Percentiles rank a stretch among this genome's conserved stretches.
Conservation (phyloP, 2,888 invertebrate species). For the Agrochola litura region DNA sequence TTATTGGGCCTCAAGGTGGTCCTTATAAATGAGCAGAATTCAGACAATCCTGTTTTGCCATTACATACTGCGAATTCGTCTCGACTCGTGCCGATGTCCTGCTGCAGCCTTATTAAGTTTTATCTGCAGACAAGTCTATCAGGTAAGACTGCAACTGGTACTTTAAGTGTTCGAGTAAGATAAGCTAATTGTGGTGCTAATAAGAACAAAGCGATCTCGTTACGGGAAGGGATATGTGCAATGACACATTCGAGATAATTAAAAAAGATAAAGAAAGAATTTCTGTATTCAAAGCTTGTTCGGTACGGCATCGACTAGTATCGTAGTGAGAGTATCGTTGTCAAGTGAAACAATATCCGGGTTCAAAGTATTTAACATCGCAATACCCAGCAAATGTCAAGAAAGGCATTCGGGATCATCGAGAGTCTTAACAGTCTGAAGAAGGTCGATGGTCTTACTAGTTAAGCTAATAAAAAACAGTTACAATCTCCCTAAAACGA, state of each 20-base stretch:
- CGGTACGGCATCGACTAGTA: conserved; percentile 8
- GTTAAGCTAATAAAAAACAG: conserved; percentile 38
- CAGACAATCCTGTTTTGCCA: conserved; percentile 69
- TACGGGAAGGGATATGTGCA: conserved; percentile 31
- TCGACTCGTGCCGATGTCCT: conserved; percentile 65
- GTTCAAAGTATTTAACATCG: conserved; percentile 66
- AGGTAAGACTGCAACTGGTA: conserved; percentile 29
- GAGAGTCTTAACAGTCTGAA: conserved; percentile 31
- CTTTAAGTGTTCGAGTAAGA: conserved; percentile 33
- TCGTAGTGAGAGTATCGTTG: conserved; percentile 50
- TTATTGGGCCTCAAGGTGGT: conserved; percentile 71
- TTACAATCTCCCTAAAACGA: conserved; percentile 39
- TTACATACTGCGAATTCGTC: conserved; percentile 63
- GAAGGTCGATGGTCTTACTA: conserved; percentile 32
- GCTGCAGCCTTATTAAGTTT: conserved; percentile 68
- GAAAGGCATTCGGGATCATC: conserved; percentile 57
- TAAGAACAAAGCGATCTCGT: conserved; percentile 45
- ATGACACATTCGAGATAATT: conserved; percentile 38
- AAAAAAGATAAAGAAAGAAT: conserved; percentile 41
- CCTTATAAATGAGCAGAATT: conserved; percentile 77
- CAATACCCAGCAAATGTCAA: conserved; percentile 60
- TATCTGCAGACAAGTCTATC: conserved; percentile 59
- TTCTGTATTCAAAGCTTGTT: conserved; percentile 33
- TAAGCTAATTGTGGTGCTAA: conserved; percentile 50
- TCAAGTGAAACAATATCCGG: conserved; percentile 57